phyloP scores from a whole-genome alignment of 2,113 vertebrate genomes.

The Leptobrachium leishanense region DNA sequence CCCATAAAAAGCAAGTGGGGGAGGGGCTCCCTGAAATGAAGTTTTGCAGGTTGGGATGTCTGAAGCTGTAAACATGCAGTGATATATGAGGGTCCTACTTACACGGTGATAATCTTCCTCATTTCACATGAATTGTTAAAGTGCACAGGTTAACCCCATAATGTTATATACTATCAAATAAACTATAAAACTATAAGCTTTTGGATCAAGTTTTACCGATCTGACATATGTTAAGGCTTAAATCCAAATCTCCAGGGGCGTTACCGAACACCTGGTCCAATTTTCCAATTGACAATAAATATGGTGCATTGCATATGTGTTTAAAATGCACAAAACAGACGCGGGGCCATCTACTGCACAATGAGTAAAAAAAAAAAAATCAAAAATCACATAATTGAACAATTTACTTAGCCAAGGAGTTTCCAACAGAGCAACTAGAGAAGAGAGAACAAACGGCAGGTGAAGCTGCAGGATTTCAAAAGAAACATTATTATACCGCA shows the following conservation, averaged over 20 bases:
- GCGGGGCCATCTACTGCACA: neutral
- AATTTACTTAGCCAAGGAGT: conserved; percentile 13
- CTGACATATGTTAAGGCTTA: neutral
- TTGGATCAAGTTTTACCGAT: too few species aligned
- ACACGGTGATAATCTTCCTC: too few species aligned
- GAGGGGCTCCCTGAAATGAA: too few species aligned
- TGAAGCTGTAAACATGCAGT: too few species aligned
- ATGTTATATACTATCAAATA: too few species aligned
- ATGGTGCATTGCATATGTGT: neutral
- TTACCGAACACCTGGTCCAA: neutral
- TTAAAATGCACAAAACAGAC: neutral
- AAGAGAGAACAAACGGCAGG: conserved; percentile 34
- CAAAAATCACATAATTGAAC: neutral
- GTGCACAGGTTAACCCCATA: too few species aligned
- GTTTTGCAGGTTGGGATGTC: too few species aligned
- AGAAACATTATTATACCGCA: conserved; percentile 26
- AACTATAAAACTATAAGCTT: too few species aligned
- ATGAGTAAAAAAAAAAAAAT: neutral
- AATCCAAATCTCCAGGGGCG: neutral
- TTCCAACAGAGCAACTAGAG: conserved; percentile 37
- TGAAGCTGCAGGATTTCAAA: conserved; percentile 10
- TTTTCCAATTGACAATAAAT: neutral
- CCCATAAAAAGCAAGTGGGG: too few species aligned
- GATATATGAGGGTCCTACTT: too few species aligned
- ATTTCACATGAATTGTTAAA: too few species aligned